phyloP scores from a whole-genome alignment of 2,113 vertebrate species.

The Pseudonaja textilis region DNA sequence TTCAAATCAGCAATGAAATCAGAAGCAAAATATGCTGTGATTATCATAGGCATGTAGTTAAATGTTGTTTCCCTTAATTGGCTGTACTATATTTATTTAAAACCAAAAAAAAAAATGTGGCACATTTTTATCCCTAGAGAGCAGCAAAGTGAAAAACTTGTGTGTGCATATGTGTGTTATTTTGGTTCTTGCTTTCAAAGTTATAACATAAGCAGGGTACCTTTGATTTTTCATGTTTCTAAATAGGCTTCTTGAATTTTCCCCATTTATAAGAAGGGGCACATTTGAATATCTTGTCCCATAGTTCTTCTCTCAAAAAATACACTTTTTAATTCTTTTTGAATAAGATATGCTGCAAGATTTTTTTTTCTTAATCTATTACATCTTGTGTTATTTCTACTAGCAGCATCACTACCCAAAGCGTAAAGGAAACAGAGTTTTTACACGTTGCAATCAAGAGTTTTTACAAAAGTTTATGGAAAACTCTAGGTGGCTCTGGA shows the following conservation, averaged over 20 bases:
- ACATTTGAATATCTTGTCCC: slow-evolving; percentile 58
- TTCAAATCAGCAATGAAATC: slow-evolving; percentile 82
- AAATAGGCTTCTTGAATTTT: slow-evolving; percentile 51
- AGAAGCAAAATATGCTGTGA: slow-evolving; percentile 80
- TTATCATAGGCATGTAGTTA: slow-evolving; percentile 80
- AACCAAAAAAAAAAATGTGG: slow-evolving; percentile 80
- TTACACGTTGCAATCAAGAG: background rate
- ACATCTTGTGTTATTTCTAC: background rate
- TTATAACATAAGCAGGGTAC: slow-evolving; percentile 75
- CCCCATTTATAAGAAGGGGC: slow-evolving; percentile 47
- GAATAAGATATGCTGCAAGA: background rate
- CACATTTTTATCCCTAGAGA: slow-evolving; percentile 80
- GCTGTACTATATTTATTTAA: slow-evolving; percentile 83
- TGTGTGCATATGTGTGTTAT: slow-evolving; percentile 48
- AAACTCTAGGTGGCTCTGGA: background rate
- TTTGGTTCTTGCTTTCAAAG: slow-evolving; percentile 78
- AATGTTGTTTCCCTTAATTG: slow-evolving; percentile 82
- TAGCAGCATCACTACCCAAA: background rate
- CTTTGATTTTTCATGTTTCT: slow-evolving; percentile 60
- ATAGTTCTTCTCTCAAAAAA: slow-evolving; percentile 5
- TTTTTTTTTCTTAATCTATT: background rate
- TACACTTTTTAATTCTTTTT: slow-evolving; percentile 33
- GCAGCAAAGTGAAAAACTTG: slow-evolving; percentile 71
- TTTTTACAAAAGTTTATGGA: background rate
- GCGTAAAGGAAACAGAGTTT: background rate